Evolutionary conservation across 1,140 invertebrate species (phyloP), one percentile per base, ranked within the genome.

Genomic region (Dendroctonus valens): DNA sequence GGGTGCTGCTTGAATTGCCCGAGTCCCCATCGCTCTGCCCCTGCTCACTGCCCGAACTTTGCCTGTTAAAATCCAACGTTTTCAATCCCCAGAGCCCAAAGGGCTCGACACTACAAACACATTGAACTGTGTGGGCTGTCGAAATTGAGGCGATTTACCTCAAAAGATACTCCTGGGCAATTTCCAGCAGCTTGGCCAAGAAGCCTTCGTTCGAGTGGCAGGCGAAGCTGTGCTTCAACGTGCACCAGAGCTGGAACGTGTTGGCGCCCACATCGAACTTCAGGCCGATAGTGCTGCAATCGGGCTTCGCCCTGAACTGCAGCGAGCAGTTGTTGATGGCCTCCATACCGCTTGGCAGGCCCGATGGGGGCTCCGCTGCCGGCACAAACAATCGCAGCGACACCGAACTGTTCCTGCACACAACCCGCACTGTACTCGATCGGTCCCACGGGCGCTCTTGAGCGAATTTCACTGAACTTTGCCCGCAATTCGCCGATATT

Each of bases 121-220:
- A 51, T 51, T 6, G n/a, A 51, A 2, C 26, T 51, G n/a, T 51
- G 50, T 3, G 15, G 8, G 7, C 3, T 7, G n/a, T n/a, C n/a
- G n/a, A n/a, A n/a, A n/a, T n/a, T n/a, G 26, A 3, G 26, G 1
- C 26, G 1, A 26, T 3, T 26, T 3, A 26, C 26, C 26, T 26
- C 26, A 26, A 0, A 0, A 70, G 48, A 49, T 81, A 76, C 64
- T 80, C 80, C 44, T 81, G 75, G 26, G 80, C 80, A 52, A 81
- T 70, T 69, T 80, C 80, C 8, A 82, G 70, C n/a, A 82, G 70
- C 65, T 79, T 78, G 15, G 75, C 77, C 0, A 80, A 78, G 70
- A 82, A 81, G 67, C 81, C 78, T 44, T 80, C 79, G 57, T 82
- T 80, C 57, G 77, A 59, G 7, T 14, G 11, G 37, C 57, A 59